A percentile compares a stretch with the other conserved stretches of the same genome.
These are phyloP conservation scores for Caenorhabditis angaria DNA, from an alignment of 2,888 invertebrate genomes.

Conservation along the genomic window DNA sequence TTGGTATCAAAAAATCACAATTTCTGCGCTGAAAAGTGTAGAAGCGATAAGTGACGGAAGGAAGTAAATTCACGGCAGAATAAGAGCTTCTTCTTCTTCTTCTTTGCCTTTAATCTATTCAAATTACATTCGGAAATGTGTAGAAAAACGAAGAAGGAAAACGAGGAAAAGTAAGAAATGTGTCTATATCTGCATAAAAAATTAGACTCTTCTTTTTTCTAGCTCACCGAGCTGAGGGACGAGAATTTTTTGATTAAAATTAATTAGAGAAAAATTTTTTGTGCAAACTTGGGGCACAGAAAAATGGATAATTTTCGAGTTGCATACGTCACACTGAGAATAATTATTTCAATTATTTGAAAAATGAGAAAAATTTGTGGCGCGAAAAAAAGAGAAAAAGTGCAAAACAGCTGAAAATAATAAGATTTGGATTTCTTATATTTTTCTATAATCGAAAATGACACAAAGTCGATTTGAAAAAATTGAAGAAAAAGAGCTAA, in stretches of 20 bases:
- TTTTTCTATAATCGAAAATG: not conserved
- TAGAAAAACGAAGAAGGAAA: not conserved
- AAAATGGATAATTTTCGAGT: too few species aligned
- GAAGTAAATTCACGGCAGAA: not conserved
- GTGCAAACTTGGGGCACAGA: too few species aligned
- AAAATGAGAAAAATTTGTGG: too few species aligned
- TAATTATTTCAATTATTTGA: too few species aligned
- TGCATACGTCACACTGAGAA: too few species aligned
- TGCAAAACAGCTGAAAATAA: conserved; percentile 1
- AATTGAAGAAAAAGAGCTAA: not conserved
- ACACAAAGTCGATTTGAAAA: not conserved
- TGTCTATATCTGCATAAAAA: not conserved
- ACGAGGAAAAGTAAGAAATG: not conserved
- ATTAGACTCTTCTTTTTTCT: not conserved
- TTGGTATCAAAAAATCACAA: not conserved
- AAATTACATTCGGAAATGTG: conserved; percentile 43
- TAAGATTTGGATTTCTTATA: not conserved
- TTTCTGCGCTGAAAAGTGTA: not conserved
- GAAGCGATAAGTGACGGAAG: not conserved
- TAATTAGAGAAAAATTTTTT: too few species aligned
- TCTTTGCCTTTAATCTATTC: conserved; percentile 45
- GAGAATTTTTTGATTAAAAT: too few species aligned
- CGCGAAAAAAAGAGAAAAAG: not conserved
- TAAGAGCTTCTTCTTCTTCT: too few species aligned
- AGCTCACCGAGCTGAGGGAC: too few species aligned